Evolutionary conservation across 2,113 vertebrate species (phyloP).

Genomic region (Oenanthe oenanthe): DNA sequence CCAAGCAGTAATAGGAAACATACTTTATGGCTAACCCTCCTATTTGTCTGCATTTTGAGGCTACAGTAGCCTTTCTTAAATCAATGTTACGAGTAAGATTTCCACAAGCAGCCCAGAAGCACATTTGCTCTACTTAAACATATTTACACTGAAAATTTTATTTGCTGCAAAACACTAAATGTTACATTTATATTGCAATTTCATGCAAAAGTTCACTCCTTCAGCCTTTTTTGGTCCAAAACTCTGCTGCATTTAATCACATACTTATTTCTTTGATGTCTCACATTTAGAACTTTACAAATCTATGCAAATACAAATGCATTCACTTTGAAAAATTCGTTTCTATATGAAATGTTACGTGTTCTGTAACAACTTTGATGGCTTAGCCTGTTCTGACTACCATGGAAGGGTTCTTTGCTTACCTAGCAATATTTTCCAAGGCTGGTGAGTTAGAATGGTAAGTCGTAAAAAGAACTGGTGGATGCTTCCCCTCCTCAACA

Average conservation of each 20-base stretch:
- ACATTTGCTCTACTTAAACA: neutral
- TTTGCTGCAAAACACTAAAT: neutral
- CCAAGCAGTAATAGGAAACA: neutral
- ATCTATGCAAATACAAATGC: neutral
- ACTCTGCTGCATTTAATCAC: neutral
- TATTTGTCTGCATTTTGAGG: slow-evolving; percentile 9
- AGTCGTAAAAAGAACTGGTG: neutral
- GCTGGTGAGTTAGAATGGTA: neutral
- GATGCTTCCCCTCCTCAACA: neutral
- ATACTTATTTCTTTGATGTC: neutral
- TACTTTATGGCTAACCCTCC: neutral
- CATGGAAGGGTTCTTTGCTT: neutral
- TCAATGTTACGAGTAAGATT: neutral
- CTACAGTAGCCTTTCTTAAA: neutral
- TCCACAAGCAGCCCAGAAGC: neutral
- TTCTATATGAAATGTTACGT: neutral
- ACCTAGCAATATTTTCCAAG: neutral
- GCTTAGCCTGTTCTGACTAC: neutral
- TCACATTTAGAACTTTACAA: neutral
- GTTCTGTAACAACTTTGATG: neutral
- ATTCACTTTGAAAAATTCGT: neutral
- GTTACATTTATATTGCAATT: neutral
- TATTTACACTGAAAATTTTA: neutral
- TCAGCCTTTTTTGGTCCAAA: neutral
- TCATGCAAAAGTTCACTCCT: neutral